These are phyloP conservation scores for Nothobranchius furzeri DNA, from an alignment of 2,113 vertebrate genomes.

Conservation along the genomic window DNA sequence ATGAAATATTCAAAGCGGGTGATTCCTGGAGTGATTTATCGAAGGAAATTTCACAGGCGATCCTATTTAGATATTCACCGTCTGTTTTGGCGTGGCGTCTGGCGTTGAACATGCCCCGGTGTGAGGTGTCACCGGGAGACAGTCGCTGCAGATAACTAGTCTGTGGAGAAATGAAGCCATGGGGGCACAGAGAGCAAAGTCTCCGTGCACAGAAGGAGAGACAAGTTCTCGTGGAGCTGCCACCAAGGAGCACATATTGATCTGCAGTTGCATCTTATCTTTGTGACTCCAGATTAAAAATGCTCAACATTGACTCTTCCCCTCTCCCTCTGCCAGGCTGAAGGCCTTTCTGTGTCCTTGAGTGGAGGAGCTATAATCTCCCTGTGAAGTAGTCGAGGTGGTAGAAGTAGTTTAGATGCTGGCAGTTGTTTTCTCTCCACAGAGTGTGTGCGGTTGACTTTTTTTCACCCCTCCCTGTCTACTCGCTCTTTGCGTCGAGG, in stretches of 20 bases:
- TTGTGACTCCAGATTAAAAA: constrained; percentile 79
- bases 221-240: constrained; percentile 73
- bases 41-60: constrained; percentile 67
- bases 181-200: constrained; percentile 63
- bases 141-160: constrained; percentile 65
- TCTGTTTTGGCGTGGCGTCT: constrained; percentile 52
- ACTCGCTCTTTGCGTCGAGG: constrained; percentile 36
- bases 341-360: constrained; percentile 73
- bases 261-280: constrained; percentile 82
- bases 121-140: constrained; percentile 68
- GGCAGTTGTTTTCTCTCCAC: constrained; percentile 24
- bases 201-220: constrained; percentile 68
- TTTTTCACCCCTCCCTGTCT: neutral
- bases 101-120: constrained; percentile 66
- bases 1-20: constrained; percentile 72
- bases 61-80: constrained; percentile 77
- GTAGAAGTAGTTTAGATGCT: constrained; percentile 16
- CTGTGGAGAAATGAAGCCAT: constrained; percentile 70
- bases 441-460: constrained; percentile 15
- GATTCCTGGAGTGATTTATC: constrained; percentile 77
- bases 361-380: constrained; percentile 80
- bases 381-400: constrained; percentile 63
- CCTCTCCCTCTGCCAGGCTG: constrained; percentile 63
- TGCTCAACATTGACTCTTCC: constrained; percentile 72
- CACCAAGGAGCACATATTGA: constrained; percentile 74